Percentiles rank a stretch among this genome's conserved stretches.
Conservation (phyloP, 2,113 vertebrate genomes). For the Pica pica region DNA sequence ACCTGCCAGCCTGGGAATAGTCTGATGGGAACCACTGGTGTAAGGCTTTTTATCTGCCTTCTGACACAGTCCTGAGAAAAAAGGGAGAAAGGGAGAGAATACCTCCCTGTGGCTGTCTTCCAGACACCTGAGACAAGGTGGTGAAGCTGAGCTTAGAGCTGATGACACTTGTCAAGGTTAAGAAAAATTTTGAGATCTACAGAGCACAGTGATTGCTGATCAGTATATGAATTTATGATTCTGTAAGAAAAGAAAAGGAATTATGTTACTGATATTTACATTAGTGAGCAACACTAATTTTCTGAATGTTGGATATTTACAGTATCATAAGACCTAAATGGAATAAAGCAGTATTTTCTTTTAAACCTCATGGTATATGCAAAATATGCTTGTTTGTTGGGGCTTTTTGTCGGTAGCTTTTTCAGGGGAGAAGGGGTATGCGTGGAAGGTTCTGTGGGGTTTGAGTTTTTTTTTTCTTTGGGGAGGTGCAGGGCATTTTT, state of each 20-base stretch:
- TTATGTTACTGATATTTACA: background rate
- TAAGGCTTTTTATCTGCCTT: background rate
- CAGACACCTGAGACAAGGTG: background rate
- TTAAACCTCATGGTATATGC: background rate
- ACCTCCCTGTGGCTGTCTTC: background rate
- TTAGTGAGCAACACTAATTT: background rate
- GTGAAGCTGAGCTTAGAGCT: background rate
- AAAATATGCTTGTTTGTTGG: background rate
- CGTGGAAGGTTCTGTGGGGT: fast-evolving
- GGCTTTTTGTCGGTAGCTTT: fast-evolving
- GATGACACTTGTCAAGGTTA: background rate
- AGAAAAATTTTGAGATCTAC: background rate
- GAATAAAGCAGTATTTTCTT: background rate
- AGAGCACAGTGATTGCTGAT: background rate
- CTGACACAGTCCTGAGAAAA: background rate
- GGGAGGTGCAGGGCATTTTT: fast-evolving
- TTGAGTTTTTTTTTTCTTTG: fast-evolving
- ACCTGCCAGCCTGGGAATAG: background rate
- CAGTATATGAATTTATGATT: background rate
- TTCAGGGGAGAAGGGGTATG: fast-evolving
- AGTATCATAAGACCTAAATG: background rate
- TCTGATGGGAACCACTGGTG: background rate
- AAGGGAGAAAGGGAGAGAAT: background rate
- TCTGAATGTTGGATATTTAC: background rate
- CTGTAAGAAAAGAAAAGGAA: background rate